A percentile compares a stretch with the other conserved stretches of the same genome.
Evolutionary conservation across 2,797 vertebrate species (phyloP).

Genomic region (Aulostomus chinensis): DNA sequence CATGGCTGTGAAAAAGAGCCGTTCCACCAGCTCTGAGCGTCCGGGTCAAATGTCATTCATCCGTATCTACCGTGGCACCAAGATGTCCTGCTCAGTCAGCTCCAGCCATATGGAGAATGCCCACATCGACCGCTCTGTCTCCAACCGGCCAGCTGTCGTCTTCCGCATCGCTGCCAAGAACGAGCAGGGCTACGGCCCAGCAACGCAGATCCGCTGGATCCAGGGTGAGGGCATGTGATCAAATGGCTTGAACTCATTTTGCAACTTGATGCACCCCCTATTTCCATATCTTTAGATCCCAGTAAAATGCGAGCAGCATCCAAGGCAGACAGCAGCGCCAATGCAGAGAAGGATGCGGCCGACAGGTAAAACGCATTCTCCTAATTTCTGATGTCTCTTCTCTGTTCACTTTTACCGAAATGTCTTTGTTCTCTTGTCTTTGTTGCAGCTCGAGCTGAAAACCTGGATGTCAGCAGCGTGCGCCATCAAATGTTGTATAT

Average conservation of each 20-base stretch:
- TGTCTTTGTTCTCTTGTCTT: neutral
- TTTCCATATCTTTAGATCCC: slow-evolving; percentile 56
- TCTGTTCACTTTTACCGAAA: neutral
- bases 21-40: slow-evolving; percentile 76
- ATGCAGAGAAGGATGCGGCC: slow-evolving; percentile 59
- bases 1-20: slow-evolving; percentile 89
- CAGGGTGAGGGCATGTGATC: slow-evolving; percentile 81
- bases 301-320: slow-evolving; percentile 56
- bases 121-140: slow-evolving; percentile 90
- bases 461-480: neutral
- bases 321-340: slow-evolving; percentile 40
- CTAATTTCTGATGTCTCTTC: neutral
- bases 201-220: slow-evolving; percentile 98
- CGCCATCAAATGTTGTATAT: no score
- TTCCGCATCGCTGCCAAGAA: slow-evolving; percentile 98
- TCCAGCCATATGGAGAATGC: slow-evolving; percentile 89
- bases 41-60: slow-evolving; percentile 92
- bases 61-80: slow-evolving; percentile 95
- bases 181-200: slow-evolving; percentile 95
- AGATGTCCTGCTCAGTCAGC: slow-evolving; percentile 89
- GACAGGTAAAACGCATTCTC: slow-evolving; percentile 56
- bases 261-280: neutral
- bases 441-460: slow-evolving; percentile 69
- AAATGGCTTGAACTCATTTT: neutral
- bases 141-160: slow-evolving; percentile 89